Evolutionary conservation across 1,140 invertebrate genomes (phyloP), one percentile per base, ranked within the genome.

Genomic region (Prorops nasuta): DNA sequence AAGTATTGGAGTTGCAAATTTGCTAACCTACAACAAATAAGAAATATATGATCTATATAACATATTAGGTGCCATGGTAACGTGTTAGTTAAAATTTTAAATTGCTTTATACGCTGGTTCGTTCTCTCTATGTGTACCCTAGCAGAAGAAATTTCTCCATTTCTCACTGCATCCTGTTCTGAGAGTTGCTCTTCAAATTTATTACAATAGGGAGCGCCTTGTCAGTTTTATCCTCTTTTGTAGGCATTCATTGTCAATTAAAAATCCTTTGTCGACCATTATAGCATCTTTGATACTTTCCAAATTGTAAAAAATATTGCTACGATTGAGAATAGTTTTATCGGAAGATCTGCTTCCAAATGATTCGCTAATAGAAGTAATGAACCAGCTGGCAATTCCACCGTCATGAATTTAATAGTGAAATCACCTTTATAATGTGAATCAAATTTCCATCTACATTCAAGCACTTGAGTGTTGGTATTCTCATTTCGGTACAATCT

Each of bases 401-500:
- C 55, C 31, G 64, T 52, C 19, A 69, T 42, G 22, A 45, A 54
- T 44, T 70, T 67, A 17, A 52, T 24, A 12, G 64, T 70, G 31
- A 62, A 59, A 20, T 59, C 38, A 18, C 54, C 36, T 49, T 68
- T 68, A 37, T 65, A 66, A 16, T 54, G 46, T 3, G 61, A 65
- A 34, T 49, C 62, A 3, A 55, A 56, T 35, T 37, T 17, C 22
- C 50, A 41, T 34, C 49, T 22, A 16, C 54, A 49, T n/a, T 47
- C 15, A 46, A 20, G 19, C 54, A 56, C 15, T 44, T 31, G 1
- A 40, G 41, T 28, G 28, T 35, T 15, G 51, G 21, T 4, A 60
- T 38, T 10, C 14, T 22, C 32, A 59, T 20, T 45, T 61, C 56
- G 3, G 55, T 49, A 24, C 65, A 64, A 35, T 67, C 65, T 16